Evolutionary conservation across 2,888 invertebrate genomes (phyloP).

Genomic region (Heliconius sara): DNA sequence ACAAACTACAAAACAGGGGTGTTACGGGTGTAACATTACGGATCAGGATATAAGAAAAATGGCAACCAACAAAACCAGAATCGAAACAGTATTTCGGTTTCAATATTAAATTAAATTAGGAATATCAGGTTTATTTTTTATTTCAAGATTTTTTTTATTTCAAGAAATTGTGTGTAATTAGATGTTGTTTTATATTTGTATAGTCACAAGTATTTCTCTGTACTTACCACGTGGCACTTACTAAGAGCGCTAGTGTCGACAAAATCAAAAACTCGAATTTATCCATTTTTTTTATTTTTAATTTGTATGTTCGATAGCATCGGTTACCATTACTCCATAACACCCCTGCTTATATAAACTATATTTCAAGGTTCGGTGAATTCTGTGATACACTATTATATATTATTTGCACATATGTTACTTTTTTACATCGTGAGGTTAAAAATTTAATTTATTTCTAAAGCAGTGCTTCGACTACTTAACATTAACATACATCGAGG

Average conservation of each 20-base stretch:
- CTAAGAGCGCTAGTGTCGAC: neutral
- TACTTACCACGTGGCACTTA: too few relatives aligned
- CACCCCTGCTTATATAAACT: neutral
- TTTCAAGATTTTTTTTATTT: neutral
- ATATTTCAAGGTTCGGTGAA: neutral
- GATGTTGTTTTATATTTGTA: neutral
- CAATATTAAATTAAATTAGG: neutral
- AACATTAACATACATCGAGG: conserved; percentile 23
- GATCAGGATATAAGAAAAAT: too few relatives aligned
- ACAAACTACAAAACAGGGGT: neutral
- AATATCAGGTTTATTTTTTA: neutral
- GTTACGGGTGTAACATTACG: neutral
- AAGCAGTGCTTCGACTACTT: conserved; percentile 38
- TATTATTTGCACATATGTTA: conserved; percentile 7
- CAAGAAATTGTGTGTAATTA: neutral
- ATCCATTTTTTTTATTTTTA: too few relatives aligned
- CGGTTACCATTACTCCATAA: neutral
- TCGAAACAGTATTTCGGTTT: neutral
- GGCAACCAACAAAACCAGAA: neutral
- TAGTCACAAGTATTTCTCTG: too few relatives aligned
- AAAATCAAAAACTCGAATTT: neutral
- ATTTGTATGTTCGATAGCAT: neutral
- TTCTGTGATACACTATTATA: neutral
- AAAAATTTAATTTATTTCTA: conserved; percentile 25
- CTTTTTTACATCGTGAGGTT: conserved; percentile 19